phyloP scores from a whole-genome alignment of 2,888 invertebrate genomes.

The Rhagonycha lutea region DNA sequence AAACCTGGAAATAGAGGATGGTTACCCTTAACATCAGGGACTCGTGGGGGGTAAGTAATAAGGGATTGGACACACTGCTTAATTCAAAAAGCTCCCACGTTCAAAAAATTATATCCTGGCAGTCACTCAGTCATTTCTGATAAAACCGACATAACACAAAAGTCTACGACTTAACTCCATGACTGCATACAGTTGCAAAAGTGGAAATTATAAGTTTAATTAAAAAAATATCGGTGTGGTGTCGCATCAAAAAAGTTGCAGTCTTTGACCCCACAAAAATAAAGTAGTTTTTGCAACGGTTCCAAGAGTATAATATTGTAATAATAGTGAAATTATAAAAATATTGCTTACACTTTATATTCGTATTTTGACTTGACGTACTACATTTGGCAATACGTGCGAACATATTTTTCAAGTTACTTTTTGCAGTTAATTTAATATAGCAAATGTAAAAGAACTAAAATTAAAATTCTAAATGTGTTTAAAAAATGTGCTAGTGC shows the following conservation, averaged over 20 bases:
- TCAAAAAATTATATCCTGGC: too few species aligned
- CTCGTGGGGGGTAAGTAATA: too few species aligned
- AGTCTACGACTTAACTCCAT: too few species aligned
- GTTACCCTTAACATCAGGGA: too few species aligned
- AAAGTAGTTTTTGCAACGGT: neutral
- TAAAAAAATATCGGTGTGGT: neutral
- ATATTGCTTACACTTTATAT: neutral
- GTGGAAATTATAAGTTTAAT: too few species aligned
- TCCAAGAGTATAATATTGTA: neutral
- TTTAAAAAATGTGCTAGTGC: constrained; percentile 31
- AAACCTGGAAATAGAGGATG: too few species aligned
- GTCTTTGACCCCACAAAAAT: constrained; percentile 3
- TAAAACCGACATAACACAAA: too few species aligned
- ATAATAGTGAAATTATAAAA: neutral
- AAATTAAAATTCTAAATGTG: constrained; percentile 33
- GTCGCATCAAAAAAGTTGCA: neutral
- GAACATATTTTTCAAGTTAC: neutral
- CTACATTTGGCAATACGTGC: constrained; percentile 1
- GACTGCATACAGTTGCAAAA: too few species aligned
- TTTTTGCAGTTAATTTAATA: neutral
- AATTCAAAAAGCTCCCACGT: too few species aligned
- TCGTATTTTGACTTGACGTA: neutral
- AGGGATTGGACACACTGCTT: too few species aligned
- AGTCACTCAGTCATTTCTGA: too few species aligned
- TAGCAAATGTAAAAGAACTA: constrained; percentile 16